These are phyloP conservation scores for Peromyscus eremicus DNA, from an alignment of 2,797 vertebrate species.

Conservation along the genomic window DNA sequence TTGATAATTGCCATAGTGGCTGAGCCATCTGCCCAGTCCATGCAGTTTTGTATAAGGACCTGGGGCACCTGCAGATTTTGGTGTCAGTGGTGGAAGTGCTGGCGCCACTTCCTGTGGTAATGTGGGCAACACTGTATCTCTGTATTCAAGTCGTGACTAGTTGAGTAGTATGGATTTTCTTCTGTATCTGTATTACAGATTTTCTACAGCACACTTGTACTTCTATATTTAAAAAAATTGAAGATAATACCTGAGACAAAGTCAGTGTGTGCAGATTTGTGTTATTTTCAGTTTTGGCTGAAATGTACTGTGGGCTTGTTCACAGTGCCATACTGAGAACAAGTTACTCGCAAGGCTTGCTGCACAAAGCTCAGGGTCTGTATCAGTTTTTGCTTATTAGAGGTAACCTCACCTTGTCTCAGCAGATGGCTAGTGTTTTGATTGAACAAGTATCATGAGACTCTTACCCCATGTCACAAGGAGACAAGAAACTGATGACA, in stretches of 20 bases:
- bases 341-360: constrained; percentile 34
- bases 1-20: neutral
- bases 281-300: constrained; percentile 58
- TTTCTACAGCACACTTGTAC: neutral
- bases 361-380: neutral
- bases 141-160: neutral
- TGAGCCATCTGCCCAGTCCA: neutral
- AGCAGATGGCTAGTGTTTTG: neutral
- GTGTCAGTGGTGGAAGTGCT: neutral
- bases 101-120: too few species aligned
- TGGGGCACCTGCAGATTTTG: neutral
- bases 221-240: neutral
- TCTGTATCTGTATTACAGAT: neutral
- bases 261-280: neutral
- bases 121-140: neutral
- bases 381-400: constrained; percentile 58
- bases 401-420: constrained; percentile 33
- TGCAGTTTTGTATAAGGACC: neutral
- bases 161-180: neutral
- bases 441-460: constrained; percentile 16
- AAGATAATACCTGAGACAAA: neutral
- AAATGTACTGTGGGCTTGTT: constrained; percentile 39
- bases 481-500: neutral
- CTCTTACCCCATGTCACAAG: neutral
- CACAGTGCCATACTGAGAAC: neutral